phyloP scores from a whole-genome alignment of 2,888 invertebrate species.

The Adineta ricciae region DNA sequence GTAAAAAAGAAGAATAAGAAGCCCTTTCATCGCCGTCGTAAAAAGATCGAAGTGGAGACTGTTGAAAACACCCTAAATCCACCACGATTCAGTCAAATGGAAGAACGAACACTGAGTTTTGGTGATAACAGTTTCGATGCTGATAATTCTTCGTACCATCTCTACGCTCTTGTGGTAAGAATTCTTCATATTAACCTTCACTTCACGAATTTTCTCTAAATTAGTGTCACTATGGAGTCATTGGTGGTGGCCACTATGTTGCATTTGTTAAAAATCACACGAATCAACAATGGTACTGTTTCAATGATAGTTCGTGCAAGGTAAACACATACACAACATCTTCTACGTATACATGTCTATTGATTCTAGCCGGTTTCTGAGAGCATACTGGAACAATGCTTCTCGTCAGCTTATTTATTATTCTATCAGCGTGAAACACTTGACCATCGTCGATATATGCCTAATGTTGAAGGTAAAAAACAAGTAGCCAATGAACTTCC shows the following conservation, averaged over 20 bases:
- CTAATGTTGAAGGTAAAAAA: constrained; percentile 51
- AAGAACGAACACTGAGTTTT: not conserved
- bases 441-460: constrained; percentile 53
- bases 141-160: constrained; percentile 11
- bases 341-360: not conserved
- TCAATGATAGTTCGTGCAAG: constrained; percentile 27
- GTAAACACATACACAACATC: constrained; percentile 41
- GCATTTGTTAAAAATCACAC: constrained; percentile 25
- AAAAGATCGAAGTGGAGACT: not conserved
- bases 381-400: not conserved
- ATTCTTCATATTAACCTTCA: no score
- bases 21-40: not conserved
- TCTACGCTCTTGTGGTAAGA: not conserved
- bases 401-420: constrained; percentile 72
- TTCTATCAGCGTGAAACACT: constrained; percentile 74
- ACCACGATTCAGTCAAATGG: not conserved
- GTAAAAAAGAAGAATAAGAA: not conserved
- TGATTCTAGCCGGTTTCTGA: not conserved
- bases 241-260: constrained; percentile 32
- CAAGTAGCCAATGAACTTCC: constrained; percentile 48
- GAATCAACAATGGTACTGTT: constrained; percentile 33
- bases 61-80: not conserved
- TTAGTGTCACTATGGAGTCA: constrained; percentile 50
- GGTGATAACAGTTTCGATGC: constrained; percentile 22
- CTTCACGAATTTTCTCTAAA: no score